Conservation (phyloP, 2,888 invertebrate genomes). For the Eupithecia dodoneata region DNA sequence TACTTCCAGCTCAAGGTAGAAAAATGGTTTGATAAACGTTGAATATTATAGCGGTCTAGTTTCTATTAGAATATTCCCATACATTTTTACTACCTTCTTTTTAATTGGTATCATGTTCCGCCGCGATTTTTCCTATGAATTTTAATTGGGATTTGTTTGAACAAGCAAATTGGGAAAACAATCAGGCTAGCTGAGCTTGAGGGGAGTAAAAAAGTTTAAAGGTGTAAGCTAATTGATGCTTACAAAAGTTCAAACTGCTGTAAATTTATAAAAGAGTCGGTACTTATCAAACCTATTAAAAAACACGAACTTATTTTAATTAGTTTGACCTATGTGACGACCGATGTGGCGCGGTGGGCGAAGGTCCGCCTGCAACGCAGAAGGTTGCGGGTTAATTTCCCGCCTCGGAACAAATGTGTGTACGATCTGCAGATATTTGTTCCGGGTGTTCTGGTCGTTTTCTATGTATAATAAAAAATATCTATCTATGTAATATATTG, state of each 20-base stretch:
- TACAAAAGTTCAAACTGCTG: not conserved
- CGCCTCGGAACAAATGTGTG: too few relatives aligned
- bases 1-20: not conserved
- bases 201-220: slow-evolving; percentile 12
- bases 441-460: too few relatives aligned
- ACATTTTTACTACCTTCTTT: slow-evolving; percentile 20
- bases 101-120: slow-evolving; percentile 28
- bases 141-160: slow-evolving; percentile 29
- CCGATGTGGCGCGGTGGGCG: too few relatives aligned
- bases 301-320: too few relatives aligned
- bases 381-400: too few relatives aligned
- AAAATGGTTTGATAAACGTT: not conserved
- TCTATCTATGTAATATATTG: too few relatives aligned
- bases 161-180: slow-evolving; percentile 23
- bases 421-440: too few relatives aligned
- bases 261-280: not conserved
- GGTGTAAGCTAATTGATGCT: not conserved
- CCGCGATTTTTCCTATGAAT: slow-evolving; percentile 22
- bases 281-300: not conserved
- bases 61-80: slow-evolving; percentile 2
- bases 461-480: too few relatives aligned
- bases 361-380: too few relatives aligned
- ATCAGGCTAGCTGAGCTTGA: not conserved
- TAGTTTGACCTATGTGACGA: too few relatives aligned
- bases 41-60: not conserved